Evolutionary conservation across 2,113 vertebrate species (phyloP), one percentile per base, ranked within the genome.

Genomic region (Colossoma macropomum): DNA sequence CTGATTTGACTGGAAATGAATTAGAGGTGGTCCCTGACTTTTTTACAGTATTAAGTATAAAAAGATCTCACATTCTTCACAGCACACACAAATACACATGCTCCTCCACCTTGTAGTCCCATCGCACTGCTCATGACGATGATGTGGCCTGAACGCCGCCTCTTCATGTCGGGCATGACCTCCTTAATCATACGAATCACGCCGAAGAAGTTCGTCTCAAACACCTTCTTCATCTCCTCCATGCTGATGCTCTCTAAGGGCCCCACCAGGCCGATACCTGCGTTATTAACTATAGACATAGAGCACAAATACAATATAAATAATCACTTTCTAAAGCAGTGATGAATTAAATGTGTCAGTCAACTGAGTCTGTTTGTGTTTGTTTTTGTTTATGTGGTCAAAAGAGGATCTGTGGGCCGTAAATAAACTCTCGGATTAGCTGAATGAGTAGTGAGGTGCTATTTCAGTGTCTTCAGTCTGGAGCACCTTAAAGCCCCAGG

Each of bases 121-220:
- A 95, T 94, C 52, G 92, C 93, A 1, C 94, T 95, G 90, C 92
- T 95, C 86, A 94, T 87, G 81, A 93, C 90, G 1, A 94, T 85
- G 87, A 95, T 94, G 89, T 93, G 93, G 54, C 94, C 94, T 0
- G 79, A 90, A 71, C 75, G 87, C 65, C 93, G 90, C 50, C 52
- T 89, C 92, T 95, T 95, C 93, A 95, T 95, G 25, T 93, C 93
- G 0, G 93, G 92, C 88, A 94, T 89, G 81, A 95, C 93, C 69
- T 94, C 93, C 85, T 94, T 94, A 84, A 95, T 93, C 94, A 95
- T 92, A 30, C 94, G 90, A 54, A 95, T 90, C 59, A 87, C 90
- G 0, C 94, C 93, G 0, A 93, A 94, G 87, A 95, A 91, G 28
- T 95, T 95, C 41, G 94, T 95, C 86, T 95, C 92, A 54, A 95